Evolutionary conservation across 2,797 vertebrate genomes (phyloP), one percentile per base, ranked within the genome.

Genomic region (Streptopelia turtur): DNA sequence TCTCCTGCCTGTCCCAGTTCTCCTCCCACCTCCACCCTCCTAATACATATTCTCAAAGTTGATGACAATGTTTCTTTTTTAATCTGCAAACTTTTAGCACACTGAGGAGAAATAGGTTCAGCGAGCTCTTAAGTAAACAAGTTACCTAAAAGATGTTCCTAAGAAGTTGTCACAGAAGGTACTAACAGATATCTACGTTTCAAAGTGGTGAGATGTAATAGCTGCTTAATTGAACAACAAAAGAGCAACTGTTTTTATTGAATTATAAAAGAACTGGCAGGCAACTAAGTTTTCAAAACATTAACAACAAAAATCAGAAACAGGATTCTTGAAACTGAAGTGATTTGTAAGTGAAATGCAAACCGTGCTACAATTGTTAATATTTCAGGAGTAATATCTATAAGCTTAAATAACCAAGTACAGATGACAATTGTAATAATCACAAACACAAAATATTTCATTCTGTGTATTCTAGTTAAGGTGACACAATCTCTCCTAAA

Each of bases 371-470:
- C 3, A 21, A 57, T 55, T 82, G 87, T 83, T 75, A 82, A 72
- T 59, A 77, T 50, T 77, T 69, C 49, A 30, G 35, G 22, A 81
- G 30, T 22, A 96, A 57, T 65, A 87, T 39, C 70, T 83, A 52
- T 71, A 91, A 93, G 27, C 74, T 83, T 93, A 33, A 65, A 89
- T 90, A 80, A 75, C 25, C 39, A 87, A 91, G 37, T 43, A 76
- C 31, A 86, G 24, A 50, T n/a, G 49, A 65, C 27, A 52, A 57
- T 0, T 72, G 39, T 49, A 81, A 84, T 71, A 72, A 82, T 65
- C 35, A 89, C 55, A 28, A 88, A 68, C 37, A 86, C 11, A 87
- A 84, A 75, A 55, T 81, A 76, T 76, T 85, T 92, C 72, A 45
- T 63, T 87, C 66, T 2, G 4, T 1, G 15, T 66, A 91, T 59